These are phyloP conservation scores for Belonocnema kinseyi DNA, from an alignment of 1,140 invertebrate species.

Conservation along the genomic window DNA sequence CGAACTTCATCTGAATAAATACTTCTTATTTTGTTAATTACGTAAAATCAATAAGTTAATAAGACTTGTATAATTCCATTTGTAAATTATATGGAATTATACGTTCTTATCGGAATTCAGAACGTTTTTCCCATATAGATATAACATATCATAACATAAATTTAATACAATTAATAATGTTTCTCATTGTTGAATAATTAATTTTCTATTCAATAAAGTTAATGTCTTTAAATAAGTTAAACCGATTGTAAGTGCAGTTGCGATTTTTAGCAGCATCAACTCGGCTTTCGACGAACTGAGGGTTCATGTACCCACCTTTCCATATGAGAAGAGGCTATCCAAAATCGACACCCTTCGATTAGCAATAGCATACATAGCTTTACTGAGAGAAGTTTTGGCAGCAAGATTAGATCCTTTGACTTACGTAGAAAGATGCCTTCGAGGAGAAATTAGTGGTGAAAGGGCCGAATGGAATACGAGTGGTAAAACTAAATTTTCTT, in stretches of 20 bases:
- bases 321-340: conserved; percentile 97
- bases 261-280: conserved; percentile 94
- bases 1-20: background rate
- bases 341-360: conserved; percentile 98
- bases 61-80: no score
- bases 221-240: conserved; percentile 14
- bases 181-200: no score
- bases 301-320: conserved; percentile 98
- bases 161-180: no score
- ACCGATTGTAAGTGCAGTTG: conserved; percentile 70
- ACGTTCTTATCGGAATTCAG: no score
- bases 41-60: no score
- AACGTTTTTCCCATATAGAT: no score
- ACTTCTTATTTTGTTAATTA: no score
- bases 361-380: conserved; percentile 97
- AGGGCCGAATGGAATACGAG: conserved; percentile 96
- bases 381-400: conserved; percentile 93
- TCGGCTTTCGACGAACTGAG: conserved; percentile 97
- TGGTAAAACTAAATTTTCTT: conserved; percentile 77
- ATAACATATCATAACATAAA: no score
- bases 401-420: conserved; percentile 94
- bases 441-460: conserved; percentile 91
- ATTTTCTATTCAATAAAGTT: no score
- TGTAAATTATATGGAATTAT: no score
- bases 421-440: conserved; percentile 94